Percentiles rank a stretch among this genome's conserved stretches.
Conservation (phyloP, 1,140 invertebrate species). For the Lycorma delicatula region DNA sequence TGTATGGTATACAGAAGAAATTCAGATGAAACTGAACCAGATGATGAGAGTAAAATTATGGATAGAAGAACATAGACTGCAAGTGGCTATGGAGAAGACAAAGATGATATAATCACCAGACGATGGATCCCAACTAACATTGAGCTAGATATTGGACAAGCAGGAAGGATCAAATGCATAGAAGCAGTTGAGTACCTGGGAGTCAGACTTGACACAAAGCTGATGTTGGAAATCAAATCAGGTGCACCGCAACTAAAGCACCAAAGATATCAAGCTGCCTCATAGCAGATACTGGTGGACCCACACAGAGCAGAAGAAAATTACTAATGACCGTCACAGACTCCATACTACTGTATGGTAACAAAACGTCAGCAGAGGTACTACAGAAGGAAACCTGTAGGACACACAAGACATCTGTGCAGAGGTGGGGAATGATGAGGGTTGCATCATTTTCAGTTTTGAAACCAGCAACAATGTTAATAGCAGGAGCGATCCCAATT, state of each 20-base stretch:
- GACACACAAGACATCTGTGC: neutral
- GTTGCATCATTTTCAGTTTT: conserved; percentile 27
- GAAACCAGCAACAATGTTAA: conserved; percentile 21
- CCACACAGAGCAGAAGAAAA: neutral
- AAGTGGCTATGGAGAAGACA: neutral
- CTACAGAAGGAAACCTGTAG: neutral
- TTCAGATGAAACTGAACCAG: conserved; percentile 18
- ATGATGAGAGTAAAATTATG: conserved; percentile 18
- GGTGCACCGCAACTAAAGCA: neutral
- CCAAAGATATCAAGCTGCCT: neutral
- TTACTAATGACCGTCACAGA: neutral
- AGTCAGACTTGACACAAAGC: neutral
- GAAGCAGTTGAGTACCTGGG: neutral
- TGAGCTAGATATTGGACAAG: neutral
- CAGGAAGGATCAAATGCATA: neutral
- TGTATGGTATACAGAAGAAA: conserved; percentile 10
- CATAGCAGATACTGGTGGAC: neutral
- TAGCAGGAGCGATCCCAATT: conserved; percentile 26
- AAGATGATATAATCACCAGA: neutral
- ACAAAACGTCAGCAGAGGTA: neutral
- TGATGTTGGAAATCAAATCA: neutral
- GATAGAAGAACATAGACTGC: conserved; percentile 10
- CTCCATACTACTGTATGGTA: neutral
- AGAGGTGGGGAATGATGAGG: conserved; percentile 3
- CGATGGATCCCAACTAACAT: neutral